A percentile compares a stretch with the other conserved stretches of the same genome.
Evolutionary conservation across 2,888 invertebrate genomes (phyloP).

Genomic region (Nycteola revayana): DNA sequence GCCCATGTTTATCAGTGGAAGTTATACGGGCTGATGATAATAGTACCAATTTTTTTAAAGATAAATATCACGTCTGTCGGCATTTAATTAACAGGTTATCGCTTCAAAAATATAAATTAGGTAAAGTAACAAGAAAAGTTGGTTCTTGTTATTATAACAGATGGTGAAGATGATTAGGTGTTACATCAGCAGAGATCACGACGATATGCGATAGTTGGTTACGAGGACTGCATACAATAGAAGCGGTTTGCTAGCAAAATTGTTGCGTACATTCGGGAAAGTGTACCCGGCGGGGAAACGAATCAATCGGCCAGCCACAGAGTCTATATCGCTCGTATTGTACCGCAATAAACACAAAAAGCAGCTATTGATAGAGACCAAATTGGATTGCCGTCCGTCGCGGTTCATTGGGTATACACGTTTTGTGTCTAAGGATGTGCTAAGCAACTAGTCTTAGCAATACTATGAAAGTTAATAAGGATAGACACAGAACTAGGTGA

Average conservation of each 20-base stretch:
- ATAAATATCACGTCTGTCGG: too few species aligned
- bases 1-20: too few species aligned
- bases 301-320: slow-evolving; percentile 36
- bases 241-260: slow-evolving; percentile 44
- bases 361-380: slow-evolving; percentile 24
- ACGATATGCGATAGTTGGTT: slow-evolving; percentile 42
- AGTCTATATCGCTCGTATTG: slow-evolving; percentile 33
- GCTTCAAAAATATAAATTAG: too few species aligned
- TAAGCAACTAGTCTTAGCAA: too few species aligned
- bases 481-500: too few species aligned
- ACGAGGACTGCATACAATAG: slow-evolving; percentile 50
- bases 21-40: too few species aligned
- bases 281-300: slow-evolving; percentile 44
- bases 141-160: too few species aligned
- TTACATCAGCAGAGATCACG: slow-evolving; percentile 48
- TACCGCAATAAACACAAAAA: slow-evolving; percentile 30
- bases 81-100: too few species aligned
- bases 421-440: slow-evolving; percentile 8
- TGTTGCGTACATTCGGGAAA: slow-evolving; percentile 61
- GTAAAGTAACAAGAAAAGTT: too few species aligned
- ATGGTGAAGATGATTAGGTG: slow-evolving; percentile 33
- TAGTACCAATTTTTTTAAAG: too few species aligned
- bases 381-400: slow-evolving; percentile 17
- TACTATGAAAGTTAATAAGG: too few species aligned
- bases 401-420: slow-evolving; percentile 22